Evolutionary conservation across 2,888 invertebrate species (phyloP).

Genomic region (Lochmaea crataegi): DNA sequence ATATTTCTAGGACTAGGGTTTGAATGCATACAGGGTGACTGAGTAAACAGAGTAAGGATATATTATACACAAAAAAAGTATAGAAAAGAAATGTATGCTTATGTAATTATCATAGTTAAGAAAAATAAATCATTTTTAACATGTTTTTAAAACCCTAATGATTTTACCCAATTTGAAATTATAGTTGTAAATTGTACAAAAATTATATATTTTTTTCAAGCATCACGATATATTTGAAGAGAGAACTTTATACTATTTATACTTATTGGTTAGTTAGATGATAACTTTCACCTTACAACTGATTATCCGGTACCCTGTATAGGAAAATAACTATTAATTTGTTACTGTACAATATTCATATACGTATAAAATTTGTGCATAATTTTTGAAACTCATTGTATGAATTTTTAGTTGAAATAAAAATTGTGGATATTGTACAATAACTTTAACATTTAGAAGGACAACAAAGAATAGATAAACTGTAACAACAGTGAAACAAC

Average conservation of each 20-base stretch:
- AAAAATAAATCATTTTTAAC: too few species aligned
- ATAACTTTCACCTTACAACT: constrained; percentile 13
- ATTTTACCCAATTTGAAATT: too few species aligned
- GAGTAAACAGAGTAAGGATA: constrained; percentile 24
- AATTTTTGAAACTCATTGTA: background rate
- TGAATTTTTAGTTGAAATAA: background rate
- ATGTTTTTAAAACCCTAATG: too few species aligned
- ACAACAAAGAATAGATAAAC: constrained; percentile 52
- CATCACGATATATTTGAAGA: background rate
- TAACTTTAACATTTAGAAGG: constrained; percentile 48
- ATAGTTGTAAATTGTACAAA: too few species aligned
- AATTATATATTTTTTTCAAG: background rate
- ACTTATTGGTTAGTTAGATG: constrained; percentile 1
- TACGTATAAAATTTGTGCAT: background rate
- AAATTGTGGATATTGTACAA: constrained; percentile 35
- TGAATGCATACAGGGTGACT: constrained; percentile 33
- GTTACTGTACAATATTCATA: constrained; percentile 27
- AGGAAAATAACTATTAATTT: constrained; percentile 25
- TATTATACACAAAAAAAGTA: background rate
- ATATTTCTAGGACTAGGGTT: constrained; percentile 44
- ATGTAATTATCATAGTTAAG: too few species aligned
- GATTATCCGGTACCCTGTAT: constrained; percentile 31
- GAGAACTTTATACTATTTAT: too few species aligned
- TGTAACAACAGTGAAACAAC: constrained; percentile 62
- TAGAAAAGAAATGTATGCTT: too few species aligned